Percentiles rank a stretch among this genome's conserved stretches.
Evolutionary conservation across 2,888 invertebrate genomes (phyloP).

Genomic region (Melangyna quadrimaculata): DNA sequence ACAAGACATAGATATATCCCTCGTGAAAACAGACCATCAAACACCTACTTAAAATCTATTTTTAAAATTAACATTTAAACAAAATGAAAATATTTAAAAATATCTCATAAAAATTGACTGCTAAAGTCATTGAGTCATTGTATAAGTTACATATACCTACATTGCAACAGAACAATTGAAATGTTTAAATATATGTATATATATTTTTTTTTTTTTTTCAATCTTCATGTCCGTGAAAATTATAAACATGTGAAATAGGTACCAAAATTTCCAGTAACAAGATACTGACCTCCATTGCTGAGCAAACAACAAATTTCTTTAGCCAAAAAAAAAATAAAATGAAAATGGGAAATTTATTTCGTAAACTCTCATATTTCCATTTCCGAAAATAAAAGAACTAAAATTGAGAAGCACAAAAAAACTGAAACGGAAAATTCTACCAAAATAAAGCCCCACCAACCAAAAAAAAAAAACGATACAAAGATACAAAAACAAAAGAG

Average conservation of each 20-base stretch:
- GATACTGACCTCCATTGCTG: slow-evolving; percentile 61
- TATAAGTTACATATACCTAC: neutral
- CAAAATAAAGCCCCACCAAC: slow-evolving; percentile 40
- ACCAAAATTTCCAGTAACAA: slow-evolving; percentile 53
- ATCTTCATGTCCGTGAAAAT: slow-evolving; percentile 48
- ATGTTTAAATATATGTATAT: neutral
- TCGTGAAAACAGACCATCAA: slow-evolving; percentile 25
- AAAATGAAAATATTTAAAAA: slow-evolving; percentile 6
- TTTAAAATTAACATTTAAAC: slow-evolving; percentile 9
- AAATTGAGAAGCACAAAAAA: slow-evolving; percentile 61
- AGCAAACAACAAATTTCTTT: slow-evolving; percentile 37
- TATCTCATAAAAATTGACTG: slow-evolving; percentile 12
- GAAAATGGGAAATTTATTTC: slow-evolving; percentile 24
- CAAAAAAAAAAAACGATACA: neutral
- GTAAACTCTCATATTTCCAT: slow-evolving; percentile 79
- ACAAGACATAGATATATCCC: neutral
- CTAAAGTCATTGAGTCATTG: neutral
- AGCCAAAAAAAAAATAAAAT: too few species aligned
- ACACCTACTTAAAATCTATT: slow-evolving; percentile 64
- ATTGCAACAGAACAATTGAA: slow-evolving; percentile 48
- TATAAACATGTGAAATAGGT: neutral
- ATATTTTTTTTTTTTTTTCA: neutral
- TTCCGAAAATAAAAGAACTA: slow-evolving; percentile 73
- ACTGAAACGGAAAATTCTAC: slow-evolving; percentile 19
- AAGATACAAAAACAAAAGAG: slow-evolving; percentile 37